Evolutionary conservation across 2,797 vertebrate species (phyloP), one percentile per base, ranked within the genome.

Genomic region (Epinephelus malabaricus): DNA sequence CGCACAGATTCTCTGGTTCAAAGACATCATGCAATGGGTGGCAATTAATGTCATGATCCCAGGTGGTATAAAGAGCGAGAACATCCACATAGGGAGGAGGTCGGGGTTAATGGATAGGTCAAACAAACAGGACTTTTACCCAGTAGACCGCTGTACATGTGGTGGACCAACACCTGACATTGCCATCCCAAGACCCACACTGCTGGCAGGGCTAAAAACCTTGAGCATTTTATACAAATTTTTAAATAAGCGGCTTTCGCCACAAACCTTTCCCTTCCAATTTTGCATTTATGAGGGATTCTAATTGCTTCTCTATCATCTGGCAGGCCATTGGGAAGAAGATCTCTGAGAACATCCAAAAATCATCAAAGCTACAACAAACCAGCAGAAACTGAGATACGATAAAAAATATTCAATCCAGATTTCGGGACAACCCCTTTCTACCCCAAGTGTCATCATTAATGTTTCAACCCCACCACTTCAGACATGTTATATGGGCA

Each of bases 291-390:
- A 66, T 71, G 51, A 74, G 23, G 12, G 46, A 60, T 65, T 76
- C 3, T 53, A 38, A 70, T 51, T 69, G 14, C 56, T 34, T 72
- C 62, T 66, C 56, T 18, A 71, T 83, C 66, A 76, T 79, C 64
- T 87, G 76, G 55, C 47, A 30, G 38, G 14, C 43, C 78, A 67
- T 30, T 3, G 19, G 2, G 17, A n/a, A 53, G 14, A 73, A 4
- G 25, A 73, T 49, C 18, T 50, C 55, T n/a, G 49, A 51, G 34
- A 73, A 60, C 43, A 73, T 79, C 68, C 40, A 56, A 53, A 59
- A 69, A 54, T 73, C 82, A 77, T 86, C 77, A 89, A 86, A 83
- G 74, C 67, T 65, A 8, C 21, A 78, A 73, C 17, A 73, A 83
- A 81, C 55, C 21, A 63, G 40, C 19, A 63, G 51, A 84, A 79